Evolutionary conservation across 92 coral and sea anemone species (phyloP), one percentile per base, ranked within the genome.

Genomic region (Parazoanthus swiftii): DNA sequence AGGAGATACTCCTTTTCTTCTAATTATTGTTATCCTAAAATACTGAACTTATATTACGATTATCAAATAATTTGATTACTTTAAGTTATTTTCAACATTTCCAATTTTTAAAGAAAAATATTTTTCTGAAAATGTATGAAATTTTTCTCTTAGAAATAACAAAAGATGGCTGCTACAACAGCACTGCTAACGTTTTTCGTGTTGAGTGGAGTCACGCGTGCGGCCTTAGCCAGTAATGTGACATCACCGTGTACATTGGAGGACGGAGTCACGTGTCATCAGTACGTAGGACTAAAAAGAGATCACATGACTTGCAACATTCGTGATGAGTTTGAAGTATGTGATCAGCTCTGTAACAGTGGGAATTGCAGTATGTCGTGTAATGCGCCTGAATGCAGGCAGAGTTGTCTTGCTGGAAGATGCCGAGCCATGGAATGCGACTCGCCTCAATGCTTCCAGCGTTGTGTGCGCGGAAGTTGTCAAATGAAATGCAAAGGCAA

Each of bases 261-360:
- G 46, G 75, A 74, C 42, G 89, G 90, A 21, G 87, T 7, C 39
- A 48, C 68, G 26, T 91, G 94, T 56, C 90, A 89, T 35, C 94
- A 91, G 63, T 91, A 89, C 44, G 78, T 83, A 25, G 82, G 74
- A 43, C 29, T 86, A 33, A 89, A 91, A n/a, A 46, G 46, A 54
- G 88, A 59, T 48, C 73, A 63, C 71, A 38, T 91, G 20, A 67
- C 76, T 20, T 91, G 94, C 90, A 51, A 81, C 51, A 44, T 38
- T 25, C 67, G 14, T 5, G 67, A 48, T 68, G 71, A 50, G 36
- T 85, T 72, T 39, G 70, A 38, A 46, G 51, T 81, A 29, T 94
- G 98, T 80, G 93, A 92, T 75, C 98, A 94, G 80, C 85, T 93
- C 83, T 93, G 95, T 73, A 94, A 90, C 74, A 94, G 95, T 29